These are phyloP conservation scores for Dryadula phaetusa DNA, from an alignment of 2,888 invertebrate genomes.

Conservation along the genomic window DNA sequence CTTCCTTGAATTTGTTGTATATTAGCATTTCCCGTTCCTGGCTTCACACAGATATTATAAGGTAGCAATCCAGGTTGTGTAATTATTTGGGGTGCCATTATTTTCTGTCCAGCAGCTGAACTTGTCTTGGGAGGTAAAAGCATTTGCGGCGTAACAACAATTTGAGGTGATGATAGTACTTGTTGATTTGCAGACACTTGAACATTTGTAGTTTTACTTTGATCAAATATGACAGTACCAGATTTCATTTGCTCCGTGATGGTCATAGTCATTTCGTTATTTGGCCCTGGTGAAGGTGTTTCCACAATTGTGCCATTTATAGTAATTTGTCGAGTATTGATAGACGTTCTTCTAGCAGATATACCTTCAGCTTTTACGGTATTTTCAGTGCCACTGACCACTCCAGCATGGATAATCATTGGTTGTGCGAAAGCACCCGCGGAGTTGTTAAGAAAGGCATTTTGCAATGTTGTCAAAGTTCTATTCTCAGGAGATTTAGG, in stretches of 20 bases:
- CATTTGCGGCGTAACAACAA: slow-evolving; percentile 81
- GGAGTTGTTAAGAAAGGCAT: slow-evolving; percentile 67
- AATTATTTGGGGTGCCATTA: slow-evolving; percentile 75
- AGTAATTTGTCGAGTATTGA: slow-evolving; percentile 81
- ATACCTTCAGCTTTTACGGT: slow-evolving; percentile 80
- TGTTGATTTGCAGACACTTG: slow-evolving; percentile 79
- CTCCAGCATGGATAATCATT: slow-evolving; percentile 78
- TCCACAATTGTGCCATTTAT: slow-evolving; percentile 82
- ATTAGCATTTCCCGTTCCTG: slow-evolving; percentile 69
- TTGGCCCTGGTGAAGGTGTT: slow-evolving; percentile 80
- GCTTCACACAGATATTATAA: slow-evolving; percentile 80
- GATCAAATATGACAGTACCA: slow-evolving; percentile 78
- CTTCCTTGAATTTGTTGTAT: slow-evolving; percentile 77
- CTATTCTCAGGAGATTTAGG: slow-evolving; percentile 83
- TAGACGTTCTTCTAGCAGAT: slow-evolving; percentile 77
- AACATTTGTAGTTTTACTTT: slow-evolving; percentile 75
- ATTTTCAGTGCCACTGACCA: slow-evolving; percentile 75
- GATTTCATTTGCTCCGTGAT: slow-evolving; percentile 81
- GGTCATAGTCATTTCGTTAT: slow-evolving; percentile 80
- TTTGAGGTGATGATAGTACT: slow-evolving; percentile 78
- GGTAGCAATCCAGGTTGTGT: slow-evolving; percentile 77
- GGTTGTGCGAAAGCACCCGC: slow-evolving; percentile 77
- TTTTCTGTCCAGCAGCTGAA: slow-evolving; percentile 68
- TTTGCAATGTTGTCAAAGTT: slow-evolving; percentile 78
- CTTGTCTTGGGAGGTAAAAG: slow-evolving; percentile 76